phyloP scores from a whole-genome alignment of 2,797 vertebrate genomes.

The Lerista edwardsae region DNA sequence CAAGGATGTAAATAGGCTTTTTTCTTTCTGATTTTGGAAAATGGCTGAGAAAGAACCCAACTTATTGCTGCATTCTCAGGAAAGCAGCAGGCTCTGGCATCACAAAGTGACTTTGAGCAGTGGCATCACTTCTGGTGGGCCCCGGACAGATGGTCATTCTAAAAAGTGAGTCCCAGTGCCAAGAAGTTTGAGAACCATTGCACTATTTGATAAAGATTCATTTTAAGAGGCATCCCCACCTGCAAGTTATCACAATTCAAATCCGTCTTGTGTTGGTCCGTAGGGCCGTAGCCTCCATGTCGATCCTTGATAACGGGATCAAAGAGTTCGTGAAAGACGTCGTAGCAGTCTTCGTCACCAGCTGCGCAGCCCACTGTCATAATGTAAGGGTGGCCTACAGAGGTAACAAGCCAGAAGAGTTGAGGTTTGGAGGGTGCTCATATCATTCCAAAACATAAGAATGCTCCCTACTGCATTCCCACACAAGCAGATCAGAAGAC shows the following conservation, averaged over 20 bases:
- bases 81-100: no score
- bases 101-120: no score
- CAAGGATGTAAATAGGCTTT: no score
- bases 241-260: slow-evolving; percentile 87
- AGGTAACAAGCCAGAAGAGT: slow-evolving; percentile 61
- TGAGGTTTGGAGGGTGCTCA: slow-evolving; percentile 45
- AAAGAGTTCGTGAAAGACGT: slow-evolving; percentile 87
- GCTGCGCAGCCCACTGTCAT: slow-evolving; percentile 95
- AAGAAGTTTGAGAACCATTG: no score
- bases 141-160: no score
- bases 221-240: slow-evolving; percentile 74
- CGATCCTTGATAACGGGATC: slow-evolving; percentile 93
- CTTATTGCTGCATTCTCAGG: no score
- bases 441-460: slow-evolving; percentile 35
- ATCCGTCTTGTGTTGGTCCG: slow-evolving; percentile 96
- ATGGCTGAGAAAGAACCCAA: no score
- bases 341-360: slow-evolving; percentile 93
- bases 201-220: not conserved
- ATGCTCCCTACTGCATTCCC: slow-evolving; percentile 34
- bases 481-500: not conserved
- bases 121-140: no score
- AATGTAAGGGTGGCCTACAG: slow-evolving; percentile 92
- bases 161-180: no score
- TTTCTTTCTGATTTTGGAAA: no score
- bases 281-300: slow-evolving; percentile 94